Percentiles rank a stretch among this genome's conserved stretches.
Evolutionary conservation across 1,140 invertebrate species (phyloP).

Genomic region (Neodiprion fabricii): DNA sequence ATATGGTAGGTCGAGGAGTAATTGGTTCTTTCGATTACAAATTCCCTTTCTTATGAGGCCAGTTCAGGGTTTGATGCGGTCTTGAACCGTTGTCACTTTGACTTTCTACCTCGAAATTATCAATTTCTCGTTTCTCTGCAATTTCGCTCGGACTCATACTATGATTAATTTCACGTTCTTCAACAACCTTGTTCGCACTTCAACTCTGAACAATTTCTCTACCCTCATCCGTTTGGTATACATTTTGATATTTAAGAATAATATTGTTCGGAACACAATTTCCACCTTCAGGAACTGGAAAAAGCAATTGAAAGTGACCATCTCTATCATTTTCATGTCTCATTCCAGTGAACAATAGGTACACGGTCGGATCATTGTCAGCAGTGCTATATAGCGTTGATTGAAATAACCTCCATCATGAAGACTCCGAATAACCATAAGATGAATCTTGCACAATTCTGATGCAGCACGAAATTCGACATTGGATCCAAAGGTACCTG

Average conservation of each 20-base stretch:
- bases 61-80: neutral
- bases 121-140: neutral
- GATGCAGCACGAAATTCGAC: neutral
- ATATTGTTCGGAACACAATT: neutral
- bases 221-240: constrained; percentile 3
- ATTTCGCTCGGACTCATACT: neutral
- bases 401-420: neutral
- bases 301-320: neutral
- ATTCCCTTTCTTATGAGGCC: neutral
- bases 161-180: neutral
- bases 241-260: neutral
- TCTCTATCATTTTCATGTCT: neutral
- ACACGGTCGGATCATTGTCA: neutral
- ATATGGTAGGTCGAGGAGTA: neutral
- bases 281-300: neutral
- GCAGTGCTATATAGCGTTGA: neutral
- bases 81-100: neutral
- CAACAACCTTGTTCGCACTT: neutral
- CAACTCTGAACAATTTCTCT: neutral
- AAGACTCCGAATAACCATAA: neutral
- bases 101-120: neutral
- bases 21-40: neutral
- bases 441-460: neutral
- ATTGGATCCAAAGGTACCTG: neutral
- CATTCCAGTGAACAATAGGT: neutral